A percentile compares a stretch with the other conserved stretches of the same genome.
Conservation (phyloP, 2,113 vertebrate species). For the Catharus bicknelli region DNA sequence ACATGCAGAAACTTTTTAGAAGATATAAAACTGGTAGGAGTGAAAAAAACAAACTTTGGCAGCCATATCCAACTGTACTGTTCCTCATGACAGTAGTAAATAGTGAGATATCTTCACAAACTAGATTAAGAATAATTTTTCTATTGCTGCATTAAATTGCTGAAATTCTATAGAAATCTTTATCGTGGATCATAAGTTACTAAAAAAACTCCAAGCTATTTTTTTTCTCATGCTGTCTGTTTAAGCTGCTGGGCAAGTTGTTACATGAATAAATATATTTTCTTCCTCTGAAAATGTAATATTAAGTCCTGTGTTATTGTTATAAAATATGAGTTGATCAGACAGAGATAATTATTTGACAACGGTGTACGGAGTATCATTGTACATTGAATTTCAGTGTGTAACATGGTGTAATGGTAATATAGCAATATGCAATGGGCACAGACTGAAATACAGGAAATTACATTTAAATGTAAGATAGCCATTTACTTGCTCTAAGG, state of each 20-base stretch:
- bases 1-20: not conserved
- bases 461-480: not conserved
- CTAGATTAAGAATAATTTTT: not conserved
- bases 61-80: not conserved
- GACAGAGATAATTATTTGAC: constrained; percentile 54
- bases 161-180: not conserved
- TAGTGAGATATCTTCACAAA: not conserved
- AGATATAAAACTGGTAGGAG: not conserved
- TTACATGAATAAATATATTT: constrained; percentile 26
- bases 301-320: constrained; percentile 20
- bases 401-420: constrained; percentile 29
- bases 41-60: not conserved
- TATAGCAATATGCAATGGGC: not conserved
- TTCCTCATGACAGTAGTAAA: not conserved
- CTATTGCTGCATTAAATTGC: not conserved
- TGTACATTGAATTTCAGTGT: constrained; percentile 34
- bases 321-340: constrained; percentile 49
- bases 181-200: not conserved
- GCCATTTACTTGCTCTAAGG: not conserved
- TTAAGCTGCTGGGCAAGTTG: not conserved
- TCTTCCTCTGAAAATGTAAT: constrained; percentile 20
- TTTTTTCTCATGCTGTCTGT: not conserved
- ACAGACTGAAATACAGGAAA: not conserved
- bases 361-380: not conserved
- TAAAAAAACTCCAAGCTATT: not conserved